These are phyloP conservation scores for Aradus depressus DNA, from an alignment of 2,888 invertebrate genomes.

Conservation along the genomic window DNA sequence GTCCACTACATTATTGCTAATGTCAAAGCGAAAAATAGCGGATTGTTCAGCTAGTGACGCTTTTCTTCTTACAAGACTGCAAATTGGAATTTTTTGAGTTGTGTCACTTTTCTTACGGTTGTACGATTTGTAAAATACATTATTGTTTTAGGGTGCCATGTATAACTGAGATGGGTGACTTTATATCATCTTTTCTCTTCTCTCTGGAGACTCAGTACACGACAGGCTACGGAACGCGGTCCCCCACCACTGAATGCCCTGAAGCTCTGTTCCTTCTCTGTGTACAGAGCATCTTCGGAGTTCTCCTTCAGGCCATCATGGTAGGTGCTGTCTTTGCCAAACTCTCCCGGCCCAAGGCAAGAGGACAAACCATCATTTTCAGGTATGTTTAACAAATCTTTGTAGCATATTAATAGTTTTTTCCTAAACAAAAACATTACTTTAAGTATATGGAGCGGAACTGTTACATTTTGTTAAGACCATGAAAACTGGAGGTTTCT, in stretches of 20 bases:
- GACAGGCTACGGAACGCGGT: constrained; percentile 73
- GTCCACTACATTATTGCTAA: too few relatives aligned
- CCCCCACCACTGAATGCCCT: constrained; percentile 72
- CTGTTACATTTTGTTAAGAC: too few relatives aligned
- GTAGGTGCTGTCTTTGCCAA: constrained; percentile 63
- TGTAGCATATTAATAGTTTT: neutral
- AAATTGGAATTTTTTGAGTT: too few relatives aligned
- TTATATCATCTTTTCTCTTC: constrained; percentile 58
- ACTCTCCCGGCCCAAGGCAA: constrained; percentile 62
- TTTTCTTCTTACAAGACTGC: neutral
- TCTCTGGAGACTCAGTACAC: constrained; percentile 79
- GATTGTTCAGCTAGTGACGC: too few relatives aligned
- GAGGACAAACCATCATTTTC: constrained; percentile 66
- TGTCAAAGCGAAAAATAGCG: too few relatives aligned
- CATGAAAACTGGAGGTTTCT: too few relatives aligned
- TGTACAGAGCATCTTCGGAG: constrained; percentile 62
- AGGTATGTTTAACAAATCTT: constrained; percentile 52
- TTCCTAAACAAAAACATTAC: too few relatives aligned
- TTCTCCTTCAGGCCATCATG: constrained; percentile 44
- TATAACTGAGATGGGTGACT: constrained; percentile 42
- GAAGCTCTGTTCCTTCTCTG: constrained; percentile 74
- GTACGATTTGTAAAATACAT: neutral
- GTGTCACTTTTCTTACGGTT: neutral
- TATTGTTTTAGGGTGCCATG: constrained; percentile 39
- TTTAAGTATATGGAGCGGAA: too few relatives aligned